Evolutionary conservation across 2,888 invertebrate genomes (phyloP).

Genomic region (Eristalinus sepulchralis): DNA sequence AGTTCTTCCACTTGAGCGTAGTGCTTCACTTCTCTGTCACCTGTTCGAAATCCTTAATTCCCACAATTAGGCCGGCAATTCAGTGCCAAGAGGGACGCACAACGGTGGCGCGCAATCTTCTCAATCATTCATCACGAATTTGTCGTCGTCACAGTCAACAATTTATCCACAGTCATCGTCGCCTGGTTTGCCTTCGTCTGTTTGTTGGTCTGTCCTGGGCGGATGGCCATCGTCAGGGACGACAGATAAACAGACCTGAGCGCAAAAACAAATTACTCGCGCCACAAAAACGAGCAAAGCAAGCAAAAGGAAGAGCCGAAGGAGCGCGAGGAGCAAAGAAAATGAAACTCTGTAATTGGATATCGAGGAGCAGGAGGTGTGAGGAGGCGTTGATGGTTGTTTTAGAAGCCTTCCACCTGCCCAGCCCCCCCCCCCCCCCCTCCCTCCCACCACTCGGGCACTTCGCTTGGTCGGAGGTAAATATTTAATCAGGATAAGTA

Average conservation of each 20-base stretch:
- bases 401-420: slow-evolving; percentile 29
- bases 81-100: neutral
- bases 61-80: slow-evolving; percentile 50
- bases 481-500: slow-evolving; percentile 71
- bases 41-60: slow-evolving; percentile 52
- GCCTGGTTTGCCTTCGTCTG: neutral
- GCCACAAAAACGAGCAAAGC: neutral
- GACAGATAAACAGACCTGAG: neutral
- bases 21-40: slow-evolving; percentile 13
- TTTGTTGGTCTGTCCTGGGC: too few species aligned
- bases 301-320: too few species aligned
- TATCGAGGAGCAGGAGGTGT: slow-evolving; percentile 21
- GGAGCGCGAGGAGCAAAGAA: slow-evolving; percentile 2
- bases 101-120: neutral
- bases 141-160: slow-evolving; percentile 18
- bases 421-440: neutral
- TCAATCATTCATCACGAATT: slow-evolving; percentile 50
- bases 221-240: neutral
- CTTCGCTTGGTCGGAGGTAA: slow-evolving; percentile 48
- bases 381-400: neutral
- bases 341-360: slow-evolving; percentile 40
- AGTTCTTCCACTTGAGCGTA: neutral
- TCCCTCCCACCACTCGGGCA: too few species aligned
- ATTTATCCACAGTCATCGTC: slow-evolving; percentile 24
- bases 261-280: slow-evolving; percentile 16